phyloP scores from a whole-genome alignment of 2,113 vertebrate genomes.

The Amphiprion percula region DNA sequence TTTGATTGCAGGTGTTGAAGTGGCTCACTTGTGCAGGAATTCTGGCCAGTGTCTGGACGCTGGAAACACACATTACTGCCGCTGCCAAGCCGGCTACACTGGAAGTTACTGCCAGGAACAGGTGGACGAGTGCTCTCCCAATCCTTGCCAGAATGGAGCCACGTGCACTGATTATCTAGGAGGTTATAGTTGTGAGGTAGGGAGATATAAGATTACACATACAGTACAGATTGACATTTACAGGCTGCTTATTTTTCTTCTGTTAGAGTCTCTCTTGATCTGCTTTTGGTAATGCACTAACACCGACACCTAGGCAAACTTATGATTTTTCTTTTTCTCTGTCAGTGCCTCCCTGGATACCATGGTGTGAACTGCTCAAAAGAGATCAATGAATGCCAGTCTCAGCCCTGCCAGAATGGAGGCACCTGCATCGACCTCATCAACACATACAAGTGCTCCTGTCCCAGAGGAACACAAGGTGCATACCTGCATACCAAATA shows the following conservation, averaged over 20 bases:
- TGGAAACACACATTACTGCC: conserved; percentile 94
- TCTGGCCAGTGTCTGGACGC: conserved; percentile 93
- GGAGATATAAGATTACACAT: neutral
- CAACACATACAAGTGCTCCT: conserved; percentile 99
- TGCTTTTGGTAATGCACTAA: neutral
- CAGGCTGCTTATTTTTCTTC: conserved; percentile 1
- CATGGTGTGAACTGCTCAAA: conserved; percentile 96
- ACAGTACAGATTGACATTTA: no score
- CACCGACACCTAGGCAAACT: neutral
- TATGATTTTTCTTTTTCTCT: neutral
- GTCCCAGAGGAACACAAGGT: conserved; percentile 98
- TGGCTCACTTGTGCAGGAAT: conserved; percentile 91
- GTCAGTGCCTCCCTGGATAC: conserved; percentile 87
- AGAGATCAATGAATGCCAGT: conserved; percentile 97
- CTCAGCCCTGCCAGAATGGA: conserved; percentile 95
- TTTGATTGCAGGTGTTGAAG: conserved; percentile 84
- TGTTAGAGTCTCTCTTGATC: neutral
- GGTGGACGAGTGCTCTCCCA: conserved; percentile 96
- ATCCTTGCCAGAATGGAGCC: conserved; percentile 96
- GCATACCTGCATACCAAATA: neutral
- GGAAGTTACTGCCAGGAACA: conserved; percentile 98
- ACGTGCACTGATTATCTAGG: conserved; percentile 96
- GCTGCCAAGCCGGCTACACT: conserved; percentile 94
- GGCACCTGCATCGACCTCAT: conserved; percentile 97
- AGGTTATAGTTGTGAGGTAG: conserved; percentile 95